phyloP scores from a whole-genome alignment of 2,888 invertebrate genomes.

The Campoplex nolae region DNA sequence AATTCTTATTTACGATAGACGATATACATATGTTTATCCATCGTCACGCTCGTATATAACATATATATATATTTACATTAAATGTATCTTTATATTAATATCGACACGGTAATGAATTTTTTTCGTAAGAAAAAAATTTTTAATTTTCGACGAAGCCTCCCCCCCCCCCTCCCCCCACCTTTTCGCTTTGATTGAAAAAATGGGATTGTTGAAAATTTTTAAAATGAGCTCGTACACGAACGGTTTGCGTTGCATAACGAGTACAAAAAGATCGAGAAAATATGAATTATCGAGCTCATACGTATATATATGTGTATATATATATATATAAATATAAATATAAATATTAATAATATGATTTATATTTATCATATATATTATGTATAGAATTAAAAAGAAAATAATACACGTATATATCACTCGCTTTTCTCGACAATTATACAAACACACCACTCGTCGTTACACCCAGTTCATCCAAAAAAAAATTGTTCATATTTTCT shows the following conservation, averaged over 20 bases:
- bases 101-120: conserved; percentile 12
- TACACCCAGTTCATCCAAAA: too few species aligned
- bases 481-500: too few species aligned
- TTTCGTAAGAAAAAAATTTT: conserved; percentile 16
- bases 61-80: conserved; percentile 35
- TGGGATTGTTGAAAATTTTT: not conserved
- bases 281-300: too few species aligned
- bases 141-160: conserved; percentile 12
- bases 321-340: too few species aligned
- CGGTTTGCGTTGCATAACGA: conserved; percentile 22
- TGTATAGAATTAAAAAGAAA: not conserved
- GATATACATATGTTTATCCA: conserved; percentile 58
- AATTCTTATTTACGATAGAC: conserved; percentile 68
- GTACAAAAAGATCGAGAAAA: not conserved
- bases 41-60: conserved; percentile 52
- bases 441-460: not conserved
- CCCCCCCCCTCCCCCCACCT: too few species aligned
- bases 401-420: not conserved
- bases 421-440: not conserved
- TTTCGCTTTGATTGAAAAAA: not conserved
- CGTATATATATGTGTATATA: too few species aligned
- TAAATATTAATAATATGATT: not conserved
- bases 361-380: not conserved
- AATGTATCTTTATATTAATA: conserved; percentile 58
- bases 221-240: not conserved